Percentiles rank a stretch among this genome's conserved stretches.
Evolutionary conservation across 2,888 invertebrate genomes (phyloP).

Genomic region (Ferrisia virgata): DNA sequence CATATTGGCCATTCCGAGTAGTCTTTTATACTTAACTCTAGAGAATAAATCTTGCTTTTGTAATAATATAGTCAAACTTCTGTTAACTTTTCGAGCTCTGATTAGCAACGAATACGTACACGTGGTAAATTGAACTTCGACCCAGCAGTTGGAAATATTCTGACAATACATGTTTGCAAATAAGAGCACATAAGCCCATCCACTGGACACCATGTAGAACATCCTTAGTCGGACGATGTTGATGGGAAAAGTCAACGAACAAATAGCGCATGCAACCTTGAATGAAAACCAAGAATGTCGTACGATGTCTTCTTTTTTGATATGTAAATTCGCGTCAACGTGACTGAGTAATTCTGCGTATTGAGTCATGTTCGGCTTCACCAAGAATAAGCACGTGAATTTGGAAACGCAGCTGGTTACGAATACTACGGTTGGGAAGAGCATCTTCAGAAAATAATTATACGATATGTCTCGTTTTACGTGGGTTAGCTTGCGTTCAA

Average conservation of each 20-base stretch:
- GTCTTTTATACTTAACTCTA: not conserved
- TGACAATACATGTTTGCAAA: conserved; percentile 45
- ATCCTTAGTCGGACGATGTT: conserved; percentile 39
- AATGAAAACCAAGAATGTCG: not conserved
- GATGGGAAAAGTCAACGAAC: conserved; percentile 35
- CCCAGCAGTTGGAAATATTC: conserved; percentile 45
- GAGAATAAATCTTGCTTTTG: conserved; percentile 16
- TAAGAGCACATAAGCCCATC: conserved; percentile 34
- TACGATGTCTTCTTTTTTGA: not conserved
- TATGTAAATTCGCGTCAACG: not conserved
- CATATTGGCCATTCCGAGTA: not conserved
- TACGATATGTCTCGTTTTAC: conserved; percentile 13
- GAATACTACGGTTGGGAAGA: conserved; percentile 27
- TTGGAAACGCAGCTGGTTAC: conserved; percentile 16
- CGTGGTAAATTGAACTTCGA: conserved; percentile 45
- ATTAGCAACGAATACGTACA: conserved; percentile 36
- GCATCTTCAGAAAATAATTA: conserved; percentile 36
- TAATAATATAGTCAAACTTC: conserved; percentile 4
- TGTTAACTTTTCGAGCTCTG: conserved; percentile 39
- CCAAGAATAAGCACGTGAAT: not conserved
- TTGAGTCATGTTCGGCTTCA: not conserved
- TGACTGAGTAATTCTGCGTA: not conserved
- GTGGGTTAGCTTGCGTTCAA: conserved; percentile 33
- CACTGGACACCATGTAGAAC: conserved; percentile 38
- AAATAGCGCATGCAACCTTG: not conserved